phyloP scores from a whole-genome alignment of 2,113 vertebrate genomes.

The Trichechus manatus region DNA sequence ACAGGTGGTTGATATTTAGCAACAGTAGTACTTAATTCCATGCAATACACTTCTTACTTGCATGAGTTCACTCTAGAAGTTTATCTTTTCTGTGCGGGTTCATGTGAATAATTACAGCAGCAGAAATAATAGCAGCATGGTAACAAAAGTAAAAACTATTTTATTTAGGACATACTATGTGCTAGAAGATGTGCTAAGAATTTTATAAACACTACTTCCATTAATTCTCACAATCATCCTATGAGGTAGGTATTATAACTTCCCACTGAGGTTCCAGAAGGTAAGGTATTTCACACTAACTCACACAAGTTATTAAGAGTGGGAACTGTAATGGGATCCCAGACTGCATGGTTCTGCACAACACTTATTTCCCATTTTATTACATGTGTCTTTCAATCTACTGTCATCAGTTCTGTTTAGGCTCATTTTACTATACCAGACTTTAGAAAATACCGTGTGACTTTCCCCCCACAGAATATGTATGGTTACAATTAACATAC shows the following conservation, averaged over 20 bases:
- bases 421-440: background rate
- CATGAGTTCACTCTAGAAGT: conserved; percentile 23
- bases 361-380: background rate
- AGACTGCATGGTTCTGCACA: accelerated
- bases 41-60: background rate
- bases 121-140: background rate
- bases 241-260: background rate
- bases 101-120: background rate
- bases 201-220: background rate
- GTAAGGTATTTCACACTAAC: background rate
- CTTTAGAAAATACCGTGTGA: background rate
- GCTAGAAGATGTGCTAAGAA: background rate
- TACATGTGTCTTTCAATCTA: background rate
- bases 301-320: background rate
- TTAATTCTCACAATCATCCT: background rate
- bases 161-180: background rate
- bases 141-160: background rate
- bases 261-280: conserved; percentile 59
- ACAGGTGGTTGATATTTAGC: background rate
- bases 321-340: background rate
- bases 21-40: background rate
- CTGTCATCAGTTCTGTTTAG: background rate
- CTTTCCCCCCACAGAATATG: background rate
- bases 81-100: background rate
- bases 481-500: background rate